phyloP scores from a whole-genome alignment of 2,888 invertebrate species.

The Synergus japonicus region DNA sequence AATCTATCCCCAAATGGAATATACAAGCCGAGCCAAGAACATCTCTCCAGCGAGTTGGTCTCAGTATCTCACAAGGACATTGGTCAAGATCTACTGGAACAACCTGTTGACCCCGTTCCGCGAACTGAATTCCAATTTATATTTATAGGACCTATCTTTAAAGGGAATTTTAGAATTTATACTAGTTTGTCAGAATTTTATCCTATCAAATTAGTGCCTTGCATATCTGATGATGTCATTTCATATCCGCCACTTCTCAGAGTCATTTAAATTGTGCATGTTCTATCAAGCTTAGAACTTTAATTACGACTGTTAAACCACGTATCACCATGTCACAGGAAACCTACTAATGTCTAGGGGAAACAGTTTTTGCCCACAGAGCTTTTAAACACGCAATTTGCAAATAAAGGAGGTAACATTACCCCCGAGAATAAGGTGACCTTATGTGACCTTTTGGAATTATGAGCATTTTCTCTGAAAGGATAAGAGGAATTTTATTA shows the following conservation, averaged over 20 bases:
- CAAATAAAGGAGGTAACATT: conserved; percentile 19
- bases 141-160: neutral
- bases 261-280: conserved; percentile 16
- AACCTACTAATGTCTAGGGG: conserved; percentile 24
- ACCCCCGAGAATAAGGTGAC: neutral
- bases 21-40: conserved; percentile 4
- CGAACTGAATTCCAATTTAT: neutral
- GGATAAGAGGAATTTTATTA: neutral
- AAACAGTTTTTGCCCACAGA: conserved; percentile 27
- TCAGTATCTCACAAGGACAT: neutral
- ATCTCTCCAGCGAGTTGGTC: conserved; percentile 24
- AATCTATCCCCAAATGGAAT: neutral
- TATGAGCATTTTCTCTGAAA: neutral
- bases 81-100: conserved; percentile 1
- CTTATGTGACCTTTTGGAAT: conserved; percentile 27
- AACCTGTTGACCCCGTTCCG: neutral
- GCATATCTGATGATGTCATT: neutral
- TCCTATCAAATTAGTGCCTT: neutral
- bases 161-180: neutral
- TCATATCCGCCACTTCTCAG: neutral
- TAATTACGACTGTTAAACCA: conserved; percentile 18
- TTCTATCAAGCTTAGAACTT: conserved; percentile 10
- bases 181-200: neutral
- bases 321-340: conserved; percentile 14
- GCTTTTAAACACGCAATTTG: conserved; percentile 25